Base-by-base conservation (phyloP, 2,888 invertebrate species). In the Blomia tropicalis region DNA sequence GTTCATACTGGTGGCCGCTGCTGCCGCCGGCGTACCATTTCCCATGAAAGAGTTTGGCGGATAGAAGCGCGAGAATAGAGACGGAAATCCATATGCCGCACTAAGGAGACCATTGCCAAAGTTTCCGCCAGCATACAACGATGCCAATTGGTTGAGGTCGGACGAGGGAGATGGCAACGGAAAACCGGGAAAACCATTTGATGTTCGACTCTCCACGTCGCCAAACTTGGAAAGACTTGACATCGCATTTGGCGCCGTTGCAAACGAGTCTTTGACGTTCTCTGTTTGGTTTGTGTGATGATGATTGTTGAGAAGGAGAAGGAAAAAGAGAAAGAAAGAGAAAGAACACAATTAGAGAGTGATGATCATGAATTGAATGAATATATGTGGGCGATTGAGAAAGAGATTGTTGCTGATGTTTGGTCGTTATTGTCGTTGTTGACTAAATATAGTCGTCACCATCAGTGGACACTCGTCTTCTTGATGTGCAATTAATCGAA, bases 1-100 rank as follows among this genome's bases (percentile, higher is more conserved):
- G 2, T 43, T 23, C 19, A 25, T 53, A 5, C 29, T 19, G 22
- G 41, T 23, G 14, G 2, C 31, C 19, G 58, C 19, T 3, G 22
- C 43, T 19, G 63, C 32, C n/a, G n/a, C n/a, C n/a, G n/a, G n/a
- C n/a, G n/a, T n/a, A n/a, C n/a, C n/a, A 19, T 47, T 47, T 23
- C 19, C 36, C 36, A 47, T 7, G 51, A 47, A 47, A 7, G 51
- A 47, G 22, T 27, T 36, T 32, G 27, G 56, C 7, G 60, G n/a
- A 53, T 61, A 62, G 11, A 62, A 23, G 5, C 63, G 53, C 7
- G 63, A 43, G 30, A 61, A 63, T 4, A 47, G 25, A 22, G 59
- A 30, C n/a, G 59, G 59, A 19, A 63, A 41, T 23, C 63, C 63
- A 53, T 63, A 63, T 2, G 56, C 56, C 25, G 56, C 56, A 14